A percentile compares a stretch with the other conserved stretches of the same genome.
Evolutionary conservation across 1,140 invertebrate genomes (phyloP).

Genomic region (Ruditapes philippinarum): DNA sequence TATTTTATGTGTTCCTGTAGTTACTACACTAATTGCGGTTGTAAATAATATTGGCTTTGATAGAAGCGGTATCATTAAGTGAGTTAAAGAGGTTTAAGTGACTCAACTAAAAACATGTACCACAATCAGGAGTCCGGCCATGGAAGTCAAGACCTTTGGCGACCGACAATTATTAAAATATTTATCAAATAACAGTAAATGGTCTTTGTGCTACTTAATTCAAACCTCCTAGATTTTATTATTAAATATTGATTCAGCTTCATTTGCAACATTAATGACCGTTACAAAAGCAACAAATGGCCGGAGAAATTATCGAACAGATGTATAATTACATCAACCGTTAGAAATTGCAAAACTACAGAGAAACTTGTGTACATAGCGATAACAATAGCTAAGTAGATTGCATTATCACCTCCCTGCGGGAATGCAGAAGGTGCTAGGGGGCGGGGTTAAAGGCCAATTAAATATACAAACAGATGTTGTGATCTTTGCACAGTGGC

Average conservation of each 20-base stretch:
- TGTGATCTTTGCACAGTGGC: slow-evolving; percentile 38
- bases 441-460: slow-evolving; percentile 56
- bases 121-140: neutral
- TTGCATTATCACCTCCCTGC: slow-evolving; percentile 59
- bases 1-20: neutral
- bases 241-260: slow-evolving; percentile 44
- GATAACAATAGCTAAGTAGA: slow-evolving; percentile 65
- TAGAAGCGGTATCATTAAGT: neutral
- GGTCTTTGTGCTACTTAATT: neutral
- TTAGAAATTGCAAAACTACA: slow-evolving; percentile 55
- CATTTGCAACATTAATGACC: slow-evolving; percentile 35
- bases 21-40: neutral
- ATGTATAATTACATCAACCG: slow-evolving; percentile 64
- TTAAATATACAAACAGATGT: slow-evolving; percentile 65
- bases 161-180: slow-evolving; percentile 11
- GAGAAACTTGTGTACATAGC: slow-evolving; percentile 59
- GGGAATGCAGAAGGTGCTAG: slow-evolving; percentile 52
- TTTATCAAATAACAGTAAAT: neutral
- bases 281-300: slow-evolving; percentile 60
- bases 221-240: neutral
- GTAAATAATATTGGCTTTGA: neutral
- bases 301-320: slow-evolving; percentile 39
- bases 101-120: neutral
- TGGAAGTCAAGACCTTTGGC: neutral
- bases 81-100: neutral